A percentile compares a stretch with the other conserved stretches of the same genome.
These are phyloP conservation scores for Alces alces DNA, from an alignment of 2,113 vertebrate genomes.

Conservation along the genomic window DNA sequence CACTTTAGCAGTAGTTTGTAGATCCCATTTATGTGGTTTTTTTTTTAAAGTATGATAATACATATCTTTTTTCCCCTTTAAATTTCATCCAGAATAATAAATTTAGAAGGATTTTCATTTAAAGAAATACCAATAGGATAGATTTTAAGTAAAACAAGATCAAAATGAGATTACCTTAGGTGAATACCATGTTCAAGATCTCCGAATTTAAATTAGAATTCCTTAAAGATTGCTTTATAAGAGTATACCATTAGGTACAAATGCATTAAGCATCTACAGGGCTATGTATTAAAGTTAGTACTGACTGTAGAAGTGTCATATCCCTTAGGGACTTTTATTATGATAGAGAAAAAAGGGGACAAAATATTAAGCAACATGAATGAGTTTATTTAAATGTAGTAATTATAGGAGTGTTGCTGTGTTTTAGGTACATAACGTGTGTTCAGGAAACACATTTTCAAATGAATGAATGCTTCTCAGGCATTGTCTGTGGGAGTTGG, in stretches of 20 bases:
- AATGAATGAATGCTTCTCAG: conserved; percentile 12
- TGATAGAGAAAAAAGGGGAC: not conserved
- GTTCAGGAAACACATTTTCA: conserved; percentile 23
- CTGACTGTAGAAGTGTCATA: not conserved
- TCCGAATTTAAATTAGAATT: conserved; percentile 32
- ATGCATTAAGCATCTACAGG: not conserved
- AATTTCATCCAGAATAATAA: conserved; percentile 21
- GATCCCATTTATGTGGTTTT: not conserved
- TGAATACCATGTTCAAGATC: conserved; percentile 9
- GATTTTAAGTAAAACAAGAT: conserved; percentile 17
- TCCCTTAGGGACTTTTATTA: conserved; percentile 3
- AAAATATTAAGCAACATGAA: conserved; percentile 2
- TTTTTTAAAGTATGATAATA: not conserved
- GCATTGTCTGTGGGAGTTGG: not conserved
- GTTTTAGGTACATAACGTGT: not conserved
- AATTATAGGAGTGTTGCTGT: not conserved
- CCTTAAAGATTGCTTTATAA: conserved; percentile 14
- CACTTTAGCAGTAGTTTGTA: not conserved
- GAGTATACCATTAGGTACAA: not conserved
- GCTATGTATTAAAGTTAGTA: not conserved
- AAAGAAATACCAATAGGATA: not conserved
- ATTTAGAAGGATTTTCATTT: conserved; percentile 35
- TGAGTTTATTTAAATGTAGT: conserved; percentile 13
- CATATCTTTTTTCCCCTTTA: not conserved
- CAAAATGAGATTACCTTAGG: conserved; percentile 21